These are phyloP conservation scores for Leptestheria dahalacensis DNA, from an alignment of 1,140 invertebrate genomes.

Conservation along the genomic window DNA sequence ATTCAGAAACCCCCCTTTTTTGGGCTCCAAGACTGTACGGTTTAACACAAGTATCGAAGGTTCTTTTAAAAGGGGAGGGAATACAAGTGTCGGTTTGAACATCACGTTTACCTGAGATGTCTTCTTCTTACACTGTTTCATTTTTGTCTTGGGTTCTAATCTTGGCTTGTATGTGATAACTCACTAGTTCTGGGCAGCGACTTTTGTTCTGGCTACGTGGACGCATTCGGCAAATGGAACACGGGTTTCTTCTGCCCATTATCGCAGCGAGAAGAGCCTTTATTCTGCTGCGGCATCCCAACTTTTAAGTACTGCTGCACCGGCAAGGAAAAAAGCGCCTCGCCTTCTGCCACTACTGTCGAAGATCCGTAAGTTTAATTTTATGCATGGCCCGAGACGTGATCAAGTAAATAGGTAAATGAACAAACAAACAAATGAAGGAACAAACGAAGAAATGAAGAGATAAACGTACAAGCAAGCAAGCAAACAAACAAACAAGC, in stretches of 20 bases:
- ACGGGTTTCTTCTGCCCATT: slow-evolving; percentile 34
- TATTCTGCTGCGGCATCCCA: slow-evolving; percentile 32
- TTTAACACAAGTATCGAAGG: too few species aligned
- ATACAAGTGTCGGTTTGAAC: too few species aligned
- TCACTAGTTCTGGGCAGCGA: slow-evolving; percentile 27
- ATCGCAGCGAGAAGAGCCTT: slow-evolving; percentile 24
- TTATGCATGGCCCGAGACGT: too few species aligned
- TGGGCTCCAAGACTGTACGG: too few species aligned
- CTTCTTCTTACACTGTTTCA: not conserved
- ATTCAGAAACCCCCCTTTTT: too few species aligned
- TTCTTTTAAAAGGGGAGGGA: not conserved
- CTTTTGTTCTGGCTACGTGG: slow-evolving; percentile 32
- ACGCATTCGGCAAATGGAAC: slow-evolving; percentile 33
- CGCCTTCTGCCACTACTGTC: slow-evolving; percentile 2
- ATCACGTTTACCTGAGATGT: too few species aligned
- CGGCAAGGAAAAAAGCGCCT: slow-evolving; percentile 12
- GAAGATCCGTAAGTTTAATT: slow-evolving; percentile 16
- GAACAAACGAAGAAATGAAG: too few species aligned
- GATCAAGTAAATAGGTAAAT: too few species aligned
- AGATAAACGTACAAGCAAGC: too few species aligned
- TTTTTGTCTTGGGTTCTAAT: not conserved
- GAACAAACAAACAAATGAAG: too few species aligned
- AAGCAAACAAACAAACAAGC: too few species aligned
- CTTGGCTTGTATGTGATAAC: not conserved
- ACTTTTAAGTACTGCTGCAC: slow-evolving; percentile 32